phyloP scores from a whole-genome alignment of 2,888 invertebrate species.

The Argyresthia albistria region DNA sequence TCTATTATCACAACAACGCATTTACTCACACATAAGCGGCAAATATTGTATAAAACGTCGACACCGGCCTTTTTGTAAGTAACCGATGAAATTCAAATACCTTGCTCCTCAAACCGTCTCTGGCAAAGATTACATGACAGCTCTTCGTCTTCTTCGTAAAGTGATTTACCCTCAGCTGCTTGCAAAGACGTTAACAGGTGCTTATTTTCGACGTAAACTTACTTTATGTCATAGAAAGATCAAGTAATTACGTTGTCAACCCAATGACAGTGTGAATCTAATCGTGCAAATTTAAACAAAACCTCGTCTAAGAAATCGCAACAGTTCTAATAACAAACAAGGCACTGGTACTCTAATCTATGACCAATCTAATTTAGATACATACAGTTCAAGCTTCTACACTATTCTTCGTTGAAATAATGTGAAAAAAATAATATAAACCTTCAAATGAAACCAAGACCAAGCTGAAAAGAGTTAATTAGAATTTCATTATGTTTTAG shows the following conservation, averaged over 20 bases:
- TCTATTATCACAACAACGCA: conserved; percentile 56
- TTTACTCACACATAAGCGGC: conserved; percentile 71
- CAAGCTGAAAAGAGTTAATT: conserved; percentile 74
- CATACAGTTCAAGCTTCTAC: conserved; percentile 12
- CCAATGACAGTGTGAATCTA: background rate
- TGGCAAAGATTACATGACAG: conserved; percentile 83
- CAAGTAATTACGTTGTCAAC: conserved; percentile 10
- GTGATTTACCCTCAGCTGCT: conserved; percentile 76
- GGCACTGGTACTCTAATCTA: conserved; percentile 8
- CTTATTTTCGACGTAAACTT: conserved; percentile 31
- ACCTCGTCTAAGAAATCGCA: background rate
- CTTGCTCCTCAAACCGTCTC: conserved; percentile 85
- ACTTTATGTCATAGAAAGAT: conserved; percentile 18
- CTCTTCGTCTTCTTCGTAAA: conserved; percentile 77
- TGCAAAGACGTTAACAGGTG: conserved; percentile 73
- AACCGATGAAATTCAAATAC: conserved; percentile 54
- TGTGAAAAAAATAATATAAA: conserved; percentile 35
- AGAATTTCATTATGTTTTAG: conserved; percentile 55
- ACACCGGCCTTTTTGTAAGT: conserved; percentile 31
- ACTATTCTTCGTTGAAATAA: conserved; percentile 8
- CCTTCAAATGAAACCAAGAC: conserved; percentile 65
- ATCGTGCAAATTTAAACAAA: background rate
- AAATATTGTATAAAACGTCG: conserved; percentile 47
- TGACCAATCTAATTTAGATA: conserved; percentile 12
- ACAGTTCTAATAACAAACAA: conserved; percentile 7